phyloP scores from a whole-genome alignment of 2,797 vertebrate genomes.

The Sarcophilus harrisii region DNA sequence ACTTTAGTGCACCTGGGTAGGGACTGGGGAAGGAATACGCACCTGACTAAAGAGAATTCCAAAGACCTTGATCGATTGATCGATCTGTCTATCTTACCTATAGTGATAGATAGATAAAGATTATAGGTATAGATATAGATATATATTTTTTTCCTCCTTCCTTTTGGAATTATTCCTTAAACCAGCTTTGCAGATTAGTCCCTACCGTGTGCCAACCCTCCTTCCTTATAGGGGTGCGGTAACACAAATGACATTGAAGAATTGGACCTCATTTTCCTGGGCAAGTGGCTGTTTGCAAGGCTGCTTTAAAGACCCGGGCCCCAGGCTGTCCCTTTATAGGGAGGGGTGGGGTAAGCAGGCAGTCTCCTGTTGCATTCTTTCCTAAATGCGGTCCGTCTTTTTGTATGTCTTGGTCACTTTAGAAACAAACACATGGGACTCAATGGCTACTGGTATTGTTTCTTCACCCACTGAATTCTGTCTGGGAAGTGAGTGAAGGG shows the following conservation, averaged over 20 bases:
- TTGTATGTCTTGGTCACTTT: slow-evolving; percentile 87
- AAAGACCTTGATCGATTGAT: slow-evolving; percentile 58
- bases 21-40: slow-evolving; percentile 34
- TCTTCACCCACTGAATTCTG: slow-evolving; percentile 82
- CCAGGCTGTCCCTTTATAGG: background rate
- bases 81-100: background rate
- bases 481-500: slow-evolving; percentile 55
- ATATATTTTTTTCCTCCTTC: background rate
- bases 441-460: slow-evolving; percentile 87
- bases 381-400: slow-evolving; percentile 80
- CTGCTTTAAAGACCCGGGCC: background rate
- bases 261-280: slow-evolving; percentile 10
- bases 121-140: background rate
- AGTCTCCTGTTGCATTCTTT: background rate
- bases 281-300: background rate
- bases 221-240: background rate
- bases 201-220: background rate
- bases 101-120: slow-evolving; percentile 1
- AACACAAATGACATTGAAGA: slow-evolving; percentile 2
- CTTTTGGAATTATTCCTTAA: slow-evolving; percentile 31
- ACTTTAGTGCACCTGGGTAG: slow-evolving; percentile 55
- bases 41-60: slow-evolving; percentile 63
- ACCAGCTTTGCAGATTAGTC: slow-evolving; percentile 42
- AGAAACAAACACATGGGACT: slow-evolving; percentile 86
- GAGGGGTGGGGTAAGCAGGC: background rate